These are phyloP conservation scores for Archips xylosteana DNA, from an alignment of 2,888 invertebrate genomes.

Conservation along the genomic window DNA sequence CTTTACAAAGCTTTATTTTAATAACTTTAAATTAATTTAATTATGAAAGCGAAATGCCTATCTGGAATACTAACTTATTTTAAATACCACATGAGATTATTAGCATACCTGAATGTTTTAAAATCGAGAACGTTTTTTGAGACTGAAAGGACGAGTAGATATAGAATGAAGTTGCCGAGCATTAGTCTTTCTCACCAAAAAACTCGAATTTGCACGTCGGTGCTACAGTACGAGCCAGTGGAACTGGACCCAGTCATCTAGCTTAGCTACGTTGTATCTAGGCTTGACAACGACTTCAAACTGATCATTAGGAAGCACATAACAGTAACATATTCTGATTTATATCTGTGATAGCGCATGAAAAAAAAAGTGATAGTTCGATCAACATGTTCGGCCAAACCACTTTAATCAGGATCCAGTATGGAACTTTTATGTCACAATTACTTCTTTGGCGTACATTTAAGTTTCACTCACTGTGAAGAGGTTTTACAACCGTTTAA, in stretches of 20 bases:
- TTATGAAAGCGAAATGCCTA: neutral
- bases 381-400: neutral
- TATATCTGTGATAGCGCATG: too few relatives aligned
- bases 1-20: constrained; percentile 10
- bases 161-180: neutral
- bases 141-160: neutral
- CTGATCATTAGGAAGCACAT: too few relatives aligned
- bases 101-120: neutral
- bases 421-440: neutral
- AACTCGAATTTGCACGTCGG: neutral
- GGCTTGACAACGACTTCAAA: too few relatives aligned
- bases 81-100: constrained; percentile 18
- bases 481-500: neutral
- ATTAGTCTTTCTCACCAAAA: neutral
- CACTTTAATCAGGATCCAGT: neutral
- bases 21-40: constrained; percentile 3
- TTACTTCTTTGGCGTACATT: too few relatives aligned
- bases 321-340: too few relatives aligned
- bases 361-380: neutral
- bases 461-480: too few relatives aligned
- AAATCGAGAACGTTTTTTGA: neutral
- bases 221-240: too few relatives aligned
- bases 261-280: too few relatives aligned
- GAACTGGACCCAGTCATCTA: too few relatives aligned
- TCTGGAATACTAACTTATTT: constrained; percentile 14